Conservation (phyloP, 2,888 invertebrate species). For the Stramonita haemastoma region DNA sequence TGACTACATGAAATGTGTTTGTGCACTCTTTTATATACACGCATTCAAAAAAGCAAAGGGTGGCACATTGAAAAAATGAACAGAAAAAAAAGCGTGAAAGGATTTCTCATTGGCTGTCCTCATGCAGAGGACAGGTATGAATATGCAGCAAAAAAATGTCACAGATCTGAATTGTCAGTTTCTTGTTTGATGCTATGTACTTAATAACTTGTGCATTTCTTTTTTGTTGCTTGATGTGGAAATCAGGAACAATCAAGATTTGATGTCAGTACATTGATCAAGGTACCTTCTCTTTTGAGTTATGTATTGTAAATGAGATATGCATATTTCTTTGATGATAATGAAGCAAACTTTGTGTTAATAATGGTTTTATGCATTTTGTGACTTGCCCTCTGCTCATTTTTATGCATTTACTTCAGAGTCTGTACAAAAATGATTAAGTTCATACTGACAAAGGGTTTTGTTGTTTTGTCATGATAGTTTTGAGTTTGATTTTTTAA, state of each 20-base stretch:
- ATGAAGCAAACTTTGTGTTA: not conserved
- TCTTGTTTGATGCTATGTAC: too few species aligned
- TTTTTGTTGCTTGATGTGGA: too few species aligned
- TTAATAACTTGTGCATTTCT: too few species aligned
- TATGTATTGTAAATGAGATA: not conserved
- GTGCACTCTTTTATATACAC: not conserved
- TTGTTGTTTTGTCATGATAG: too few species aligned
- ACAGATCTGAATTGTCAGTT: not conserved
- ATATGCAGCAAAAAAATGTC: not conserved
- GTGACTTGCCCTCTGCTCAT: not conserved
- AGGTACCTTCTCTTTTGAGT: not conserved
- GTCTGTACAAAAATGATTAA: too few species aligned
- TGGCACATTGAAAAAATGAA: not conserved
- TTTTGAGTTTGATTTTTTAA: too few species aligned
- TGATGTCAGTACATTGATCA: too few species aligned
- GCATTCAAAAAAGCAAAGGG: not conserved
- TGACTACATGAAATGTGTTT: too few species aligned
- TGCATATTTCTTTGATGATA: not conserved
- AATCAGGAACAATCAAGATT: too few species aligned
- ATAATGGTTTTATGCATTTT: not conserved
- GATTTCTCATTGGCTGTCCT: not conserved
- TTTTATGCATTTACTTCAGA: too few species aligned
- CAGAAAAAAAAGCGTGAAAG: not conserved
- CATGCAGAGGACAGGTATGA: not conserved
- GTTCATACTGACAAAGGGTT: too few species aligned